Evolutionary conservation across 2,888 invertebrate genomes (phyloP).

Genomic region (Philopedon plagiatum): DNA sequence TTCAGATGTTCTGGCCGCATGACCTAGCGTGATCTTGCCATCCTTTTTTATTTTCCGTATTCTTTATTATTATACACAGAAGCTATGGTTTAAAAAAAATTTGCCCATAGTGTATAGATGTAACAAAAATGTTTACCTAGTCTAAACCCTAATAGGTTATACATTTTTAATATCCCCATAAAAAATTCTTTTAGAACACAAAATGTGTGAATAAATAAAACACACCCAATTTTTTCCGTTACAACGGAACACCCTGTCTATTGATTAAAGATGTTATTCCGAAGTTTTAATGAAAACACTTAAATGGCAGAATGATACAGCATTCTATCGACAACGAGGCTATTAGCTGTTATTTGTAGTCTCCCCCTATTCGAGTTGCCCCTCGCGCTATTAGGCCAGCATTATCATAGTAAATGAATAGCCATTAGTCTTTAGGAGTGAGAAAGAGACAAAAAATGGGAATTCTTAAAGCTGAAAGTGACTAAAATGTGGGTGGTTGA

Average conservation of each 20-base stretch:
- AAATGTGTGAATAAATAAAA: no score
- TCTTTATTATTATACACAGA: no score
- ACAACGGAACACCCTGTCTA: neutral
- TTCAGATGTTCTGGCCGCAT: no score
- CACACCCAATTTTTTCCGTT: no score
- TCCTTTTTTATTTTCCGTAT: no score
- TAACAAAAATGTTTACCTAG: no score
- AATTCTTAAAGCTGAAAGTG: neutral
- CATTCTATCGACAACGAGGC: constrained; percentile 43
- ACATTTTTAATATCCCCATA: no score
- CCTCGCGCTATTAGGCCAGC: constrained; percentile 42
- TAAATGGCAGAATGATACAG: constrained; percentile 46
- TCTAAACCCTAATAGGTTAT: no score
- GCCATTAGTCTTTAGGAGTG: constrained; percentile 43
- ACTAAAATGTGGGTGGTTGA: neutral
- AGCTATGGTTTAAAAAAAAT: no score
- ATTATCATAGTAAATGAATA: constrained; percentile 50
- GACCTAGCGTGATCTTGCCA: no score
- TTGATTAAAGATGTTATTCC: constrained; percentile 37
- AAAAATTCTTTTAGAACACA: no score
- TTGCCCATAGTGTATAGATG: no score
- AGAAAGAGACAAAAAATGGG: constrained; percentile 30
- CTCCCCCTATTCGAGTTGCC: constrained; percentile 33
- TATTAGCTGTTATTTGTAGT: constrained; percentile 44
- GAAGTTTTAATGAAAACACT: constrained; percentile 41